Evolutionary conservation across 2,113 vertebrate species (phyloP).

Genomic region (Perca schrenkii): DNA sequence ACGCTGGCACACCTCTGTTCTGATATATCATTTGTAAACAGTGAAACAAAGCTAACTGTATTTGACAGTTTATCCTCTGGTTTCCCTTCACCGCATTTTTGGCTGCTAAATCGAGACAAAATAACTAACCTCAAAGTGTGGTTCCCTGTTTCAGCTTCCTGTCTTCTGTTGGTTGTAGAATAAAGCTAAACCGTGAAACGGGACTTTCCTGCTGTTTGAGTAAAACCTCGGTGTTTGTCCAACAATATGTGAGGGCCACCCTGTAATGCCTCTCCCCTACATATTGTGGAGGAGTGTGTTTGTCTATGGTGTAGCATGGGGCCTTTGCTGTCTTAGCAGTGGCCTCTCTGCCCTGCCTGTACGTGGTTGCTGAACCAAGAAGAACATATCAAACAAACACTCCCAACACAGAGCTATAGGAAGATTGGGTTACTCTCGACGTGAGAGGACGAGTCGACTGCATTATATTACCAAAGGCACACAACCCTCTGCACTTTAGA

Average conservation of each 20-base stretch:
- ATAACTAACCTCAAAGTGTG: slow-evolving; percentile 41
- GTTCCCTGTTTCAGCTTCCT: slow-evolving; percentile 13
- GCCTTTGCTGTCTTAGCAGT: slow-evolving; percentile 52
- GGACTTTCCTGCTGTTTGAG: slow-evolving; percentile 61
- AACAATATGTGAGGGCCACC: slow-evolving; percentile 58
- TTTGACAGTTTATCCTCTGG: slow-evolving; percentile 48
- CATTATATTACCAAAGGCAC: slow-evolving; percentile 37
- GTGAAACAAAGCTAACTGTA: slow-evolving; percentile 46
- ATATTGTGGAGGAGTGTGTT: slow-evolving; percentile 73
- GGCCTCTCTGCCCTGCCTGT: slow-evolving; percentile 63
- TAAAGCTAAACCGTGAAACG: slow-evolving; percentile 33
- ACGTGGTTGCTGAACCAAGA: slow-evolving; percentile 64
- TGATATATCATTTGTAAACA: slow-evolving; percentile 32
- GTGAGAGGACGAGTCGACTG: slow-evolving; percentile 51
- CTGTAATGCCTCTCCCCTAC: slow-evolving; percentile 61
- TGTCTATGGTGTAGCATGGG: slow-evolving; percentile 73
- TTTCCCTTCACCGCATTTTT: slow-evolving; percentile 51
- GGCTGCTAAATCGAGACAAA: slow-evolving; percentile 42
- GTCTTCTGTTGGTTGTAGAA: slow-evolving; percentile 41
- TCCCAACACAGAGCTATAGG: slow-evolving; percentile 48
- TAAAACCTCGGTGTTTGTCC: slow-evolving; percentile 64
- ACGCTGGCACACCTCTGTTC: slow-evolving; percentile 2
- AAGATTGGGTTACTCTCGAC: slow-evolving; percentile 65
- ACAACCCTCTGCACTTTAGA: slow-evolving; percentile 45
- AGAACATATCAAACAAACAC: slow-evolving; percentile 77